Evolutionary conservation across 2,888 invertebrate species (phyloP).

Genomic region (Cephus rjabovi): DNA sequence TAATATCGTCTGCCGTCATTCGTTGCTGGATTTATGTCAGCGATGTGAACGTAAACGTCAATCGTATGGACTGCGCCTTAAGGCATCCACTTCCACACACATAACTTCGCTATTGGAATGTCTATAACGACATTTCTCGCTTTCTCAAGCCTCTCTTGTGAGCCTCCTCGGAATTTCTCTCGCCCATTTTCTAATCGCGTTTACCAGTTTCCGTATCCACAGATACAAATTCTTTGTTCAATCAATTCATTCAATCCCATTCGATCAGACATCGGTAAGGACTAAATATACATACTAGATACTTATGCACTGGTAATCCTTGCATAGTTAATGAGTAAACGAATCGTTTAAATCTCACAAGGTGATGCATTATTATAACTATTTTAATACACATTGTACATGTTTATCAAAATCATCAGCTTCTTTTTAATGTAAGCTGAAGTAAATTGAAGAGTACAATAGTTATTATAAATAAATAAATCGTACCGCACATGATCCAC

Average conservation of each 20-base stretch:
- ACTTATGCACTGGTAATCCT: too few relatives aligned
- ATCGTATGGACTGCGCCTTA: not conserved
- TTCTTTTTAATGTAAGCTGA: not conserved
- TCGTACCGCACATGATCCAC: not conserved
- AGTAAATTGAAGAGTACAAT: not conserved
- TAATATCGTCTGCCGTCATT: not conserved
- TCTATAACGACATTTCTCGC: constrained; percentile 40
- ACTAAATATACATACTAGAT: too few relatives aligned
- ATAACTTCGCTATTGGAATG: constrained; percentile 32
- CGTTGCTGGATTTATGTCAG: not conserved
- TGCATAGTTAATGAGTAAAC: too few relatives aligned
- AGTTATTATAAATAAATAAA: not conserved
- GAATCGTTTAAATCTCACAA: too few relatives aligned
- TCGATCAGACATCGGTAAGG: not conserved
- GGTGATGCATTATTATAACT: too few relatives aligned
- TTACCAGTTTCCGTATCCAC: not conserved
- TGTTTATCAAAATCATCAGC: not conserved
- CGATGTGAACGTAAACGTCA: not conserved
- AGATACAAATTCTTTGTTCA: not conserved
- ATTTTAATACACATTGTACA: too few relatives aligned
- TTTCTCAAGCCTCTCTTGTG: constrained; percentile 50
- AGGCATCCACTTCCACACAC: not conserved
- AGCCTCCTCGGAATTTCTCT: constrained; percentile 45
- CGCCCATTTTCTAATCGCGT: constrained; percentile 31
- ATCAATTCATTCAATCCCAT: not conserved